Percentiles rank a stretch among this genome's conserved stretches.
These are phyloP conservation scores for Gambusia affinis DNA, from an alignment of 2,113 vertebrate species.

Conservation along the genomic window DNA sequence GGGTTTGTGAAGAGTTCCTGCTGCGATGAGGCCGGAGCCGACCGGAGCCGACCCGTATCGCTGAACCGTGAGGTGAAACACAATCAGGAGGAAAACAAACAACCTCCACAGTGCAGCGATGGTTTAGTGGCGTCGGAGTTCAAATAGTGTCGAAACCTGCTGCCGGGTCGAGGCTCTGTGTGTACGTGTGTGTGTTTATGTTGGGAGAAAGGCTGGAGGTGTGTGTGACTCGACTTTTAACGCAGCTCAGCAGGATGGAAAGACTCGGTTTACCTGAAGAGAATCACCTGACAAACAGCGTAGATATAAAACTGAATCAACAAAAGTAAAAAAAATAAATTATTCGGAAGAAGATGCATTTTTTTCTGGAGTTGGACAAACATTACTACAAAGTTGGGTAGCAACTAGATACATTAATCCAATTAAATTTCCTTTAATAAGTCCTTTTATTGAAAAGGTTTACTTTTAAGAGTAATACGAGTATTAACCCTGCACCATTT, in stretches of 20 bases:
- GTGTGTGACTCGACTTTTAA: slow-evolving; percentile 34
- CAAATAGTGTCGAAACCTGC: slow-evolving; percentile 31
- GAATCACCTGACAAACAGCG: too few species aligned
- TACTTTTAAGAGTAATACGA: too few species aligned
- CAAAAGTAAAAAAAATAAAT: too few species aligned
- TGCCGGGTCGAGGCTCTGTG: slow-evolving; percentile 27
- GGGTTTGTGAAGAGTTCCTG: slow-evolving; percentile 2
- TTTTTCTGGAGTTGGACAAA: too few species aligned
- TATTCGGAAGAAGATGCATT: too few species aligned
- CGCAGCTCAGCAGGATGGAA: slow-evolving; percentile 2
- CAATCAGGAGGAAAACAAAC: slow-evolving; percentile 32
- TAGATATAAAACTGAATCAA: too few species aligned
- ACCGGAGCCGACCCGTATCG: slow-evolving; percentile 20
- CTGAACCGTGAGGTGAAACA: slow-evolving; percentile 40
- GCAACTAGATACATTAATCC: too few species aligned
- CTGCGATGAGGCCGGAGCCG: slow-evolving; percentile 17
- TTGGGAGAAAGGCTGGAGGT: not conserved
- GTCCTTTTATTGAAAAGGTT: too few species aligned
- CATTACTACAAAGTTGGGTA: too few species aligned
- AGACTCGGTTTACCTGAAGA: too few species aligned
- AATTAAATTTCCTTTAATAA: too few species aligned
- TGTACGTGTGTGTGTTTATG: slow-evolving; percentile 1
- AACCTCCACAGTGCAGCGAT: slow-evolving; percentile 20
- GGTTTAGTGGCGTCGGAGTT: slow-evolving; percentile 14
- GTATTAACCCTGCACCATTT: too few species aligned